These are phyloP conservation scores for Saimiri boliviensis DNA, from an alignment of 2,113 vertebrate species.

Conservation along the genomic window DNA sequence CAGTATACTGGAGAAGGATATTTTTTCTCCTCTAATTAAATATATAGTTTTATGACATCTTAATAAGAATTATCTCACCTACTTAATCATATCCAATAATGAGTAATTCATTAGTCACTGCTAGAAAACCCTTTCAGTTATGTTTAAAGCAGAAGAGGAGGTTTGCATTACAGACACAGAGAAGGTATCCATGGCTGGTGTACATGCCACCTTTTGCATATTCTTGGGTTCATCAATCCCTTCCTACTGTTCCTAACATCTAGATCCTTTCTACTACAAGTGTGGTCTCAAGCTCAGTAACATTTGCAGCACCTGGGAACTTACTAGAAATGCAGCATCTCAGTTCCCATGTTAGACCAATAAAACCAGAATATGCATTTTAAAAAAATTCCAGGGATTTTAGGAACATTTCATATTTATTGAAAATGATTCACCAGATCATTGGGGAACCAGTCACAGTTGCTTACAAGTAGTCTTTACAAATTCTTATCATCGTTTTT, in stretches of 20 bases:
- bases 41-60: not conserved
- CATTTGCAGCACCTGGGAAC: not conserved
- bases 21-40: not conserved
- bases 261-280: not conserved
- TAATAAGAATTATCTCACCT: not conserved
- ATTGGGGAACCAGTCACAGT: not conserved
- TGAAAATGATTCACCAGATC: not conserved
- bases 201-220: not conserved
- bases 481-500: not conserved
- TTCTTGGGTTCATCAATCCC: accelerated
- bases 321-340: not conserved
- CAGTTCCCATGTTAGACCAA: not conserved
- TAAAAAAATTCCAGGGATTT: not conserved
- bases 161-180: not conserved
- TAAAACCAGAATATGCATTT: not conserved
- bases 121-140: not conserved
- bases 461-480: not conserved
- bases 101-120: not conserved
- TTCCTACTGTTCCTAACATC: not conserved
- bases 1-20: not conserved
- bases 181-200: not conserved
- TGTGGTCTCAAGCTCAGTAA: not conserved
- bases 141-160: not conserved
- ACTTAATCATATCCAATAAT: not conserved
- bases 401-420: not conserved